Base-by-base conservation (phyloP, 2,797 vertebrate genomes). In the Spheniscus humboldti region DNA sequence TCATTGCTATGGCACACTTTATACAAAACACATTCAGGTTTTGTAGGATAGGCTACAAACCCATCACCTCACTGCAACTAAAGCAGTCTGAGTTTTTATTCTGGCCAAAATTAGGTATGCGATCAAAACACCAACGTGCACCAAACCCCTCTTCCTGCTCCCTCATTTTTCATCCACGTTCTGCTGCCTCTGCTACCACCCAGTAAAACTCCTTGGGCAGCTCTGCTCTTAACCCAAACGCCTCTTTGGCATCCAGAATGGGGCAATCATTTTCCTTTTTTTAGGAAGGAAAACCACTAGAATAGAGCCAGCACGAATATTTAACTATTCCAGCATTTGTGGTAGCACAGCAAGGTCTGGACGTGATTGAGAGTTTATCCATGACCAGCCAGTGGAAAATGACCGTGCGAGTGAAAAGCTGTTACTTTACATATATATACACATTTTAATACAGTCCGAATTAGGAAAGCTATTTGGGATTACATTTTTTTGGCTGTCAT, bases 401-500 rank as follows among this genome's bases (percentile, higher is more conserved):
- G 63, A 67, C 76, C 13, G 0, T 24, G 45, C 31, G 37, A 89
- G 30, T 60, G 31, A 86, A 88, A 78, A 43, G 52, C 77, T 81
- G 10, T 78, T 86, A 37, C 25, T 87, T 67, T 59, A 13, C 52
- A 28, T 48, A 27, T 24, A 39, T 19, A 62, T 28, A 41, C 14
- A 41, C 23, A 37, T 57, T 86, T 88, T 82, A 74, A 80, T 39
- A 35, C 35, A 52, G 23, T 30, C 14, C 0, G 2, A 86, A 78
- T 86, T 83, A 91, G 73, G 35, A 96, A 96, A 81, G 62, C 43
- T 84, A 18, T 95, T 94, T 92, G 68, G 47, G 79, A 86, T 95
- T 82, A 48, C 14, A 9, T 33, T 48, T 22, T 33, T 52, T 74
- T 41, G 31, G 10, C 85, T 83, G 82, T 31, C 66, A 41, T 12